Base-by-base conservation (phyloP, 1,140 invertebrate species). In the Drosophila pseudoobscura region DNA sequence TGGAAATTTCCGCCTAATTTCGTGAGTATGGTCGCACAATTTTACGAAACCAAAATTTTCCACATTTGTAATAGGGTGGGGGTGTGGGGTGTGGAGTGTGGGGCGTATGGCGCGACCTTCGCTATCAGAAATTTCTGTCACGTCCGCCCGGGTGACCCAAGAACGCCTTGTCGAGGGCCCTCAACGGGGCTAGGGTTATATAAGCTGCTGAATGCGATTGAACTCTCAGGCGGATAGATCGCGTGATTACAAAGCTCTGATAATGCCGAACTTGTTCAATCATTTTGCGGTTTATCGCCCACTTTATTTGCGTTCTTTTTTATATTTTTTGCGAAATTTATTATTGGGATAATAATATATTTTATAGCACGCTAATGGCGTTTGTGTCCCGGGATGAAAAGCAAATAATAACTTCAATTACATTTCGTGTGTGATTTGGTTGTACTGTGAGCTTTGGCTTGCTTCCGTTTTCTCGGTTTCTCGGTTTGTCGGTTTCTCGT, bases 1-100 rank as follows among this genome's bases (percentile, higher is more conserved):
- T 29, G 45, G 77, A 78, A 78, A 82, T 87, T 87, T 82, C 75
- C 83, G 56, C 78, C 53, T 47, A 52, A 51, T 11, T 66, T 85
- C 60, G 26, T 57, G 45, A 85, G 44, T 77, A 66, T 31, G n/a
- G 43, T 55, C 80, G 76, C 82, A 73, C 58, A 62, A 41, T 74
- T 87, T 87, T 58, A 77, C 53, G 73, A 74, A 84, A 85, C 29
- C 22, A 46, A 73, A 73, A 72, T 72, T 69, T 70, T 69, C 66
- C 66, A 57, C 51, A 56, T 50, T 26, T 24, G 6, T 26, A 43
- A 13, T 39, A 11, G 22, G 61, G 31, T 6, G 41, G 13, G 5
- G 29, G 47, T 11, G 41, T 24, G 35, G 22, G 31, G 15, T 11
- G 41, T 24, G 35, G 22, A 24, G 15, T 3, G 24, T 5, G 13